Conservation (phyloP, 2,797 vertebrate species). For the Micropoecilia bifurca region DNA sequence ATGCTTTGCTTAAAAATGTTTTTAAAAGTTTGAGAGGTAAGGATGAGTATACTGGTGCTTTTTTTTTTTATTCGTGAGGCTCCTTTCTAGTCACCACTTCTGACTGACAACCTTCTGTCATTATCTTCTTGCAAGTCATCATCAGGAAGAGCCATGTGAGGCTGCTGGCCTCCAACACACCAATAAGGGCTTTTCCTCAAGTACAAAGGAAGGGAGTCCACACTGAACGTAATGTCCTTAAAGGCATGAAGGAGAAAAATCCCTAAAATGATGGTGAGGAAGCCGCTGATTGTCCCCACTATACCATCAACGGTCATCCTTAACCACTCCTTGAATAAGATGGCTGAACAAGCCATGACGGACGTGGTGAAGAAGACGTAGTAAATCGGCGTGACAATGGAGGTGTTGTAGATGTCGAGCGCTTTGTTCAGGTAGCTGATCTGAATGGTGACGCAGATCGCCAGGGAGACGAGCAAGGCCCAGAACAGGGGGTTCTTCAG, state of each 20-base stretch:
- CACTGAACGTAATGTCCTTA: constrained; percentile 82
- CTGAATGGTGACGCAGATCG: constrained; percentile 85
- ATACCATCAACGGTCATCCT: constrained; percentile 80
- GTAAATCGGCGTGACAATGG: constrained; percentile 86
- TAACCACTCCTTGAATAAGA: constrained; percentile 90
- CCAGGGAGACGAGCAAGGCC: constrained; percentile 83
- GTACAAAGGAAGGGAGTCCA: constrained; percentile 80
- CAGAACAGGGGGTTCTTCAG: constrained; percentile 86
- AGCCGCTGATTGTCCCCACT: constrained; percentile 85
- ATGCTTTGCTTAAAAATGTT: constrained; percentile 10
- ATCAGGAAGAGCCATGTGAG: constrained; percentile 67
- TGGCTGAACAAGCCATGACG: constrained; percentile 87
- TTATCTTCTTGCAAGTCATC: constrained; percentile 42
- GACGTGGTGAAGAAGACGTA: constrained; percentile 90
- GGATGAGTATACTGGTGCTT: background rate
- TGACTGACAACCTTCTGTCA: constrained; percentile 35
- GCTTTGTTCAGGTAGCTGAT: constrained; percentile 91
- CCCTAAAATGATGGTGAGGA: constrained; percentile 86
- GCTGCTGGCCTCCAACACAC: constrained; percentile 55
- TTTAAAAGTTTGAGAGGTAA: constrained; percentile 5
- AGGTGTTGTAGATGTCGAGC: constrained; percentile 87
- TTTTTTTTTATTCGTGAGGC: constrained; percentile 25
- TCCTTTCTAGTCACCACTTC: constrained; percentile 52
- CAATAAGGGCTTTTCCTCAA: constrained; percentile 66
- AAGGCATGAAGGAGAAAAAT: constrained; percentile 88